Evolutionary conservation across 2,888 invertebrate genomes (phyloP).

Genomic region (Mesodorylaimus sp.): DNA sequence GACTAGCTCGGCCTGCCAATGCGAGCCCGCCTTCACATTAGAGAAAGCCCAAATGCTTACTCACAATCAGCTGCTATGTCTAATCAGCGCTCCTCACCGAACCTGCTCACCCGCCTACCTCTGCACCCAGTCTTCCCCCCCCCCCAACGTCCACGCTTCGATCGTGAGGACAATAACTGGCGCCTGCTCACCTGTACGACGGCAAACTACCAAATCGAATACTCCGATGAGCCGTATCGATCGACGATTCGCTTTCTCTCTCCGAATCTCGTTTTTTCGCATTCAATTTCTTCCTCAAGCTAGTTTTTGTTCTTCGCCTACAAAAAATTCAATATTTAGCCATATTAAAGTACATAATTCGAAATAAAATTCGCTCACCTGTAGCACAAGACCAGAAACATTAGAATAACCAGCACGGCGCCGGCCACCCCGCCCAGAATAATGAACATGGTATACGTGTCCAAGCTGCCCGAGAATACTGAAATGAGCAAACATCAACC

Average conservation of each 20-base stretch:
- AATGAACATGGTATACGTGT: slow-evolving; percentile 32
- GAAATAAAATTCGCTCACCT: slow-evolving; percentile 20
- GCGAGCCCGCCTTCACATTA: too few species aligned
- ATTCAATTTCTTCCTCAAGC: slow-evolving; percentile 10
- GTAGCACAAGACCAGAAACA: slow-evolving; percentile 34
- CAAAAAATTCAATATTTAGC: slow-evolving; percentile 2
- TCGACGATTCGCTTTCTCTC: slow-evolving; percentile 7
- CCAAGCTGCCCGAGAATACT: slow-evolving; percentile 14
- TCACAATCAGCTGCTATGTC: too few species aligned
- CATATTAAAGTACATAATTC: too few species aligned
- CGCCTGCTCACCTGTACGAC: slow-evolving; percentile 32
- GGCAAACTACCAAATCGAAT: slow-evolving; percentile 36
- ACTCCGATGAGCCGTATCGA: slow-evolving; percentile 15
- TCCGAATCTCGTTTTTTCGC: slow-evolving; percentile 8
- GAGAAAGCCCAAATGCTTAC: too few species aligned
- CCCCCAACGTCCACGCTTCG: too few species aligned
- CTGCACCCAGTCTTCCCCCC: too few species aligned
- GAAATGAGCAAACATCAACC: too few species aligned
- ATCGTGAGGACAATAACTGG: too few species aligned
- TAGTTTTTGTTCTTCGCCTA: slow-evolving; percentile 14
- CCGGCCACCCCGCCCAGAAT: slow-evolving; percentile 34
- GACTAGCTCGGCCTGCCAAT: too few species aligned
- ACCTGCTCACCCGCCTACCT: too few species aligned
- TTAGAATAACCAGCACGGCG: slow-evolving; percentile 30
- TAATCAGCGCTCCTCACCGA: too few species aligned